A percentile compares a stretch with the other conserved stretches of the same genome.
Evolutionary conservation across 2,888 invertebrate genomes (phyloP).

Genomic region (Acrocera orbiculus): DNA sequence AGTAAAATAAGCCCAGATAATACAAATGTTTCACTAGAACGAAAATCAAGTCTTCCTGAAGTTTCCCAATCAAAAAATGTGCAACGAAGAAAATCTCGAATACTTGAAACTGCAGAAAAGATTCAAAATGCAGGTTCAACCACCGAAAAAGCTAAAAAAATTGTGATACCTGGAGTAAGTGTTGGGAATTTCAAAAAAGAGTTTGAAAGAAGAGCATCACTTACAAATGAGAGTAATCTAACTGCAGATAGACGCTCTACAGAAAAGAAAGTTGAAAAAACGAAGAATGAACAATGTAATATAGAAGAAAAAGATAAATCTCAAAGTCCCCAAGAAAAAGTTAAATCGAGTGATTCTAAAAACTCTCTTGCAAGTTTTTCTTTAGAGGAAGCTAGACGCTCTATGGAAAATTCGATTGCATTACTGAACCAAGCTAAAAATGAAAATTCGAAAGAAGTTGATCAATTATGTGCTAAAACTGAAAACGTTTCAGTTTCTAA

Average conservation of each 20-base stretch:
- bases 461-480: constrained; percentile 29
- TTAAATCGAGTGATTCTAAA: constrained; percentile 34
- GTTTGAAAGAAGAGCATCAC: constrained; percentile 62
- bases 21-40: constrained; percentile 13
- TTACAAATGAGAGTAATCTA: constrained; percentile 24
- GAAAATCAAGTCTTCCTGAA: constrained; percentile 30
- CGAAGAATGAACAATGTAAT: neutral
- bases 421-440: constrained; percentile 35
- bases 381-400: constrained; percentile 37
- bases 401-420: constrained; percentile 47
- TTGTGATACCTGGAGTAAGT: constrained; percentile 63
- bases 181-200: constrained; percentile 76
- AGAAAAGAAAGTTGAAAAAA: constrained; percentile 10
- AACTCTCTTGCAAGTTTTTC: constrained; percentile 34
- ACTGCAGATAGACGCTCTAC: constrained; percentile 22
- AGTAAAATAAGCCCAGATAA: constrained; percentile 17
- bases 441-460: constrained; percentile 29
- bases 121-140: constrained; percentile 38
- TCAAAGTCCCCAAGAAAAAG: constrained; percentile 15
- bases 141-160: constrained; percentile 53
- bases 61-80: constrained; percentile 26
- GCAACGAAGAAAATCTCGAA: constrained; percentile 46
- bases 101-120: constrained; percentile 52
- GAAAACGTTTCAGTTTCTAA: constrained; percentile 25
- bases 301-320: neutral